Evolutionary conservation across 1,140 invertebrate species (phyloP), one percentile per base, ranked within the genome.

Genomic region (Pogonus chalceus): DNA sequence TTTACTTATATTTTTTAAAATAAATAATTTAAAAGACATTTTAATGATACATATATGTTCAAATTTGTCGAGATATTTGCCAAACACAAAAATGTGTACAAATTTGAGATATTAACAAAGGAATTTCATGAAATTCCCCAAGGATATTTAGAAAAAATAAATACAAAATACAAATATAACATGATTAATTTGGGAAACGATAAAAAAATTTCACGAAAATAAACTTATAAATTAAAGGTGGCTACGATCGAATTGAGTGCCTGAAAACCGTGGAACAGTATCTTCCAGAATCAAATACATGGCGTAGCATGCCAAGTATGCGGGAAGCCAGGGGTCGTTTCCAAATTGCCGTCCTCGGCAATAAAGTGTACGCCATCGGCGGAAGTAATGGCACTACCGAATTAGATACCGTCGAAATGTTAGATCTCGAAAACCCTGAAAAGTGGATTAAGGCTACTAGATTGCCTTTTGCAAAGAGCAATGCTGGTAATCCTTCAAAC

Each of bases 211-310:
- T n/a, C n/a, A n/a, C n/a, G n/a, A n/a, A n/a, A n/a, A n/a, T n/a
- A n/a, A n/a, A n/a, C n/a, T n/a, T n/a, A n/a, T 59, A 66, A 14
- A 64, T 72, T 67, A 62, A 66, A 83, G 87, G 88, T 67, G 90
- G 90, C 7, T 92, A 93, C 69, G 88, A 92, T 67, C 76, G 90
- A 39, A 85, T 83, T 16, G 87, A 92, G 66, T 92, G 88, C 65
- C 71, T 93, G 39, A 80, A 79, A 51, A 76, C 77, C 14, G 85
- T 84, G 1, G 90, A 92, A 71, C 74, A 77, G 18, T 92, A 88
- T 69, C 76, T 85, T 62, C 78, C 83, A 2, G 70, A 72, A 31
- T 72, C 68, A 2, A 91, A 90, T 65, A 72, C 65, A 23, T 92
- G 89, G 88, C 69, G 72, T 22, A 62, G 69, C 2, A 64, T 88